These are phyloP conservation scores for Eupithecia pulchellata DNA, from an alignment of 2,888 invertebrate genomes.

Conservation along the genomic window DNA sequence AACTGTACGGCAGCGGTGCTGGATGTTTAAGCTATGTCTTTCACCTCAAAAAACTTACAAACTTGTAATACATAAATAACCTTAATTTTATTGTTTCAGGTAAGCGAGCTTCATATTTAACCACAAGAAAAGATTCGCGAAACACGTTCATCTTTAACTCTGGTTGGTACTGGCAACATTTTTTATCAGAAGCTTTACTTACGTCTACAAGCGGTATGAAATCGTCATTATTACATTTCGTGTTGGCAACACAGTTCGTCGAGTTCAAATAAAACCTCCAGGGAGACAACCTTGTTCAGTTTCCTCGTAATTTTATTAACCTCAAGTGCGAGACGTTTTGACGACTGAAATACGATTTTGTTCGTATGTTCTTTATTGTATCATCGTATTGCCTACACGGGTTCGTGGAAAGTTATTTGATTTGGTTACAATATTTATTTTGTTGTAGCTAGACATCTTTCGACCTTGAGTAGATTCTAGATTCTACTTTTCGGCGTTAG, in stretches of 20 bases:
- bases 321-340: constrained; percentile 14
- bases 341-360: constrained; percentile 13
- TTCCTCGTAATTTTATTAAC: constrained; percentile 15
- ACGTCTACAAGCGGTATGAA: neutral
- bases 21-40: too few relatives aligned
- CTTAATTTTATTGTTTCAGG: constrained; percentile 32
- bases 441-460: neutral
- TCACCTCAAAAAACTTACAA: too few relatives aligned
- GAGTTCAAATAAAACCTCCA: constrained; percentile 10
- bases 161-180: neutral
- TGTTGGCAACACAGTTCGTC: constrained; percentile 7
- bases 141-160: neutral
- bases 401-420: constrained; percentile 28
- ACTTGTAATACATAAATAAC: neutral
- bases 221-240: constrained; percentile 6
- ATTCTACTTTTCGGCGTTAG: too few relatives aligned
- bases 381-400: constrained; percentile 38
- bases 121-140: neutral
- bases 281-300: constrained; percentile 9
- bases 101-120: constrained; percentile 18
- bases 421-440: neutral
- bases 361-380: constrained; percentile 1
- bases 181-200: neutral
- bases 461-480: neutral
- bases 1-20: too few relatives aligned